These are phyloP conservation scores for Zaprionus taronus DNA, from an alignment of 1,140 invertebrate species.

Conservation along the genomic window DNA sequence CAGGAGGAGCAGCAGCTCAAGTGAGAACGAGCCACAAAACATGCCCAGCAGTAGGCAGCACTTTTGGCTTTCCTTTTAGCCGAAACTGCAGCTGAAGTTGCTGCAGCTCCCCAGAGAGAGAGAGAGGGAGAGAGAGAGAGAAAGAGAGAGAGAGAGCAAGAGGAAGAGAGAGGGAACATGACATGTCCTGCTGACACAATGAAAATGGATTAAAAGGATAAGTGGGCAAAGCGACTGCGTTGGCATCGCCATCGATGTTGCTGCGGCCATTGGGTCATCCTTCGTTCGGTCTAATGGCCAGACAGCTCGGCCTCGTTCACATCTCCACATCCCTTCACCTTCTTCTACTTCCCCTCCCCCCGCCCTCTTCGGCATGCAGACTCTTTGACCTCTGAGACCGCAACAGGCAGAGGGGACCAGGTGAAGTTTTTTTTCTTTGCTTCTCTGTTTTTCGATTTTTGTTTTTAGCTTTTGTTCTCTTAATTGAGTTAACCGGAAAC, in stretches of 20 bases:
- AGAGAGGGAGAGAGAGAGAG: neutral
- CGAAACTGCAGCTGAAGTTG: neutral
- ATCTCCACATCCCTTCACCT: too few species aligned
- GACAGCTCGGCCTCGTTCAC: constrained; percentile 1
- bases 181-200: constrained; percentile 42
- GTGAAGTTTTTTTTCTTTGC: neutral
- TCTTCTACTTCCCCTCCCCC: neutral
- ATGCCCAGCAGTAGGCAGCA: neutral
- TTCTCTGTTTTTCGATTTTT: neutral
- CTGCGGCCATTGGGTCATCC: neutral
- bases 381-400: neutral
- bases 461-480: constrained; percentile 10
- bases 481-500: constrained; percentile 43
- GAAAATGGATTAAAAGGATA: constrained; percentile 58
- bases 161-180: neutral
- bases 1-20: neutral
- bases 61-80: neutral
- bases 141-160: neutral
- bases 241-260: neutral
- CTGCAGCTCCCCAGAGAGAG: neutral
- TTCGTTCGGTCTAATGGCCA: constrained; percentile 21
- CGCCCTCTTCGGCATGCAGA: neutral
- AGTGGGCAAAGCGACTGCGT: constrained; percentile 24
- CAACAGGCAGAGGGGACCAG: neutral
- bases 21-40: neutral